Conservation (phyloP, 2,888 invertebrate species). For the Rhogogaster chlorosoma region DNA sequence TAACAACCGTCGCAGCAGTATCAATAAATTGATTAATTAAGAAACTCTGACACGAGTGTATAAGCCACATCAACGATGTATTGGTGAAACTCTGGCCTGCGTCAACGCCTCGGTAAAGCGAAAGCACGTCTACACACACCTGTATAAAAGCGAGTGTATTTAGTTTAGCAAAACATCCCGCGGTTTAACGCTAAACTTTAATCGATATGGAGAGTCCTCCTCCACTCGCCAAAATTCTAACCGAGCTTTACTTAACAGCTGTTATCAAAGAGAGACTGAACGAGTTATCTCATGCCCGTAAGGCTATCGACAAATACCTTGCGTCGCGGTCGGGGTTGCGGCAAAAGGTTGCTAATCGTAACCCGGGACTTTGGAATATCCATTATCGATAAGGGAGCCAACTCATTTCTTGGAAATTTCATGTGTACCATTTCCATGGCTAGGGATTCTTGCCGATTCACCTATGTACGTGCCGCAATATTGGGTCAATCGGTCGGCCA, state of each 20-base stretch:
- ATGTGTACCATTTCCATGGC: background rate
- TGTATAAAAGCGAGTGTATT: background rate
- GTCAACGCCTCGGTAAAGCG: background rate
- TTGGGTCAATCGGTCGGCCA: constrained; percentile 24
- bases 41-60: background rate
- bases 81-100: background rate
- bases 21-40: constrained; percentile 30
- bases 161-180: constrained; percentile 12
- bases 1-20: background rate
- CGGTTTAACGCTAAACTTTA: background rate
- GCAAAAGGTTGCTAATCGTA: constrained; percentile 26
- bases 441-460: background rate
- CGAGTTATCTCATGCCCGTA: constrained; percentile 33
- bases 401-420: constrained; percentile 31
- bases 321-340: constrained; percentile 1
- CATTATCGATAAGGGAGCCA: constrained; percentile 41
- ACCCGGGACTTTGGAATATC: constrained; percentile 4
- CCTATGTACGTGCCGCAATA: background rate
- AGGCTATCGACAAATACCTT: constrained; percentile 24
- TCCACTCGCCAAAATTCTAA: constrained; percentile 4
- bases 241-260: constrained; percentile 2
- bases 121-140: background rate
- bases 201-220: constrained; percentile 11
- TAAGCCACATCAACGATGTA: background rate
- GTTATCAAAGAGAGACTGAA: constrained; percentile 26